phyloP scores from a whole-genome alignment of 2,113 vertebrate genomes.

The Cyprinus carpio region DNA sequence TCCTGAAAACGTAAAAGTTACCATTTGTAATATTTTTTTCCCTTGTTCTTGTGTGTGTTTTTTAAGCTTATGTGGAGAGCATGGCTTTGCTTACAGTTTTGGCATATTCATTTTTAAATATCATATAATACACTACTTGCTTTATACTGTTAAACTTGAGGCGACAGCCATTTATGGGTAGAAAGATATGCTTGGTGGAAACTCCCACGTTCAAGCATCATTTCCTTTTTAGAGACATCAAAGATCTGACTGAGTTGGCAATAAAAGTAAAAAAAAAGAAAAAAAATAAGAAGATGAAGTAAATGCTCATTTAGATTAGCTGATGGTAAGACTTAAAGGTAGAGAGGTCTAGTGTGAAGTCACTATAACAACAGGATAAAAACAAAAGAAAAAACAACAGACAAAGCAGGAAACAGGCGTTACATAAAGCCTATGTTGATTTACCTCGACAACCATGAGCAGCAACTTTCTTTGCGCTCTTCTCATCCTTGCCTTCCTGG shows the following conservation, averaged over 20 bases:
- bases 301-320: not conserved
- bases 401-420: not conserved
- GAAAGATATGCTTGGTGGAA: slow-evolving; percentile 52
- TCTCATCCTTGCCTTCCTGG: slow-evolving; percentile 49
- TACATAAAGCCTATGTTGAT: slow-evolving; percentile 15
- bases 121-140: not conserved
- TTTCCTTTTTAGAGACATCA: slow-evolving; percentile 49
- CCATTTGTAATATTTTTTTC: not conserved
- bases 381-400: not conserved
- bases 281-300: not conserved
- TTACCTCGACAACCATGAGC: slow-evolving; percentile 43
- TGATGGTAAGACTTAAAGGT: not conserved
- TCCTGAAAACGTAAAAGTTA: not conserved
- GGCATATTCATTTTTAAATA: not conserved
- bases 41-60: not conserved
- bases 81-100: not conserved
- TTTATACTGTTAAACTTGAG: not conserved
- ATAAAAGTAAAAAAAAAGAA: not conserved
- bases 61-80: not conserved
- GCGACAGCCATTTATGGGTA: not conserved
- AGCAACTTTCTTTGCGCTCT: slow-evolving; percentile 44
- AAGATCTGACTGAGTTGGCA: slow-evolving; percentile 20
- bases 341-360: not conserved
- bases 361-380: not conserved
- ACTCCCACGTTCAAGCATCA: slow-evolving; percentile 52